Base-by-base conservation (phyloP, 2,888 invertebrate genomes). In the Eilema caniola region DNA sequence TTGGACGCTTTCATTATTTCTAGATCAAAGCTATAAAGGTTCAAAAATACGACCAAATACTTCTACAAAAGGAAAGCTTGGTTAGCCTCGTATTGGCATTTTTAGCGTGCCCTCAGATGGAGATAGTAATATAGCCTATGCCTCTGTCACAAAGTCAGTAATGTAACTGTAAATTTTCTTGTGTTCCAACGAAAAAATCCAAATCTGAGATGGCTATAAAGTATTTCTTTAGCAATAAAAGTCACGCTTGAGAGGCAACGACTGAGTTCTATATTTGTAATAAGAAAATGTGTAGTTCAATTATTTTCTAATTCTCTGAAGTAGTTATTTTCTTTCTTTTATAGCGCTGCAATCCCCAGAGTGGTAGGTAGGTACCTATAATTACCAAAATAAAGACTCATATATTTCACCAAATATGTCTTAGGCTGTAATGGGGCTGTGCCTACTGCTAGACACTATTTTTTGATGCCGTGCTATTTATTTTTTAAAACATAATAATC, bases 81-180 rank as follows among this genome's bases (percentile, higher is more conserved):
- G 41, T 20, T 47, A 7, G 53, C 2, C 53, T n/a, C n/a, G 53
- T n/a, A 53, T 53, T n/a, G n/a, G n/a, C 53, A 10, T 53, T 53
- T 37, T 53, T n/a, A 53, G 8, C 53, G n/a, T 53, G n/a, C 53
- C n/a, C 20, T n/a, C 2, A 53, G 53, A 53, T 53, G 2, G 53
- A 53, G 53, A 53, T n/a, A n/a, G 53, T 20, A 53, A n/a, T n/a
- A n/a, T n/a, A 2, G 53, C 53, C 53, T n/a, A 53, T n/a, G 53
- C 4, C 20, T 53, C 53, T 53, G 20, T 20, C 53, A n/a, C 53
- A 53, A 20, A 53, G 53, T 53, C 53, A n/a, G n/a, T 53, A n/a
- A 53, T 53, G 53, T n/a, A n/a, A 53, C 53, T 53, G 53, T 53
- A 53, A 53, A 53, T 53, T 47, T 47, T 20, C 53, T 53, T n/a